Evolutionary conservation across 2,888 invertebrate species (phyloP), one percentile per base, ranked within the genome.

Genomic region (Ligdia adustata): DNA sequence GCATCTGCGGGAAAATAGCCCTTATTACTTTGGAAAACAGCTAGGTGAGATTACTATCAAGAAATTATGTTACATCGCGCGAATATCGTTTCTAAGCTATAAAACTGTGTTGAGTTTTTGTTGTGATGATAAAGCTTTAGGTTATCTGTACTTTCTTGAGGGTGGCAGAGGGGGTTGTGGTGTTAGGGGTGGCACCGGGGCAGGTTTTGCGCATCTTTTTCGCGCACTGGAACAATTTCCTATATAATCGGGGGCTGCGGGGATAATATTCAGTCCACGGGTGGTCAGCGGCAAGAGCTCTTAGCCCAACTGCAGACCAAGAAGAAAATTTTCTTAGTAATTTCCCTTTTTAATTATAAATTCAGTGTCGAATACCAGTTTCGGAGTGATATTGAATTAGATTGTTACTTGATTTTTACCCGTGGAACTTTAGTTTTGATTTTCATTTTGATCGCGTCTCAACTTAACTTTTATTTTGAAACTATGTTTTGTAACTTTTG

Each of bases 211-310:
- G 43, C 38, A 43, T 28, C 15, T 28, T 24, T 6, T 16, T 2
- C 31, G 35, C 43, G 29, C 34, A 43, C 4, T 5, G 9, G 6
- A 7, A n/a, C n/a, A 4, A 9, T 26, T 1, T 7, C 12, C 11
- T 44, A 50, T 43, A 44, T 26, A 50, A 40, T 15, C 31, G 2
- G 44, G 16, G 16, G 5, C 13, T 5, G 16, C 11, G 11, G 13
- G 15, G 18, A 9, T 9, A 18, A 12, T 5, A 14, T 7, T 26
- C 35, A 50, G 43, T 50, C 28, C 20, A 39, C 33, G 28, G 11
- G 7, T 12, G 33, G 12, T n/a, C 34, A 14, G 20, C 28, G 31
- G 12, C 9, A 9, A 27, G 15, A 6, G 3, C 11, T 2, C 16
- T 13, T 24, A 28, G 22, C 27, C 37, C n/a, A 27, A 6, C 16